Evolutionary conservation across 2,797 vertebrate species (phyloP).

Genomic region (Cygnus olor): DNA sequence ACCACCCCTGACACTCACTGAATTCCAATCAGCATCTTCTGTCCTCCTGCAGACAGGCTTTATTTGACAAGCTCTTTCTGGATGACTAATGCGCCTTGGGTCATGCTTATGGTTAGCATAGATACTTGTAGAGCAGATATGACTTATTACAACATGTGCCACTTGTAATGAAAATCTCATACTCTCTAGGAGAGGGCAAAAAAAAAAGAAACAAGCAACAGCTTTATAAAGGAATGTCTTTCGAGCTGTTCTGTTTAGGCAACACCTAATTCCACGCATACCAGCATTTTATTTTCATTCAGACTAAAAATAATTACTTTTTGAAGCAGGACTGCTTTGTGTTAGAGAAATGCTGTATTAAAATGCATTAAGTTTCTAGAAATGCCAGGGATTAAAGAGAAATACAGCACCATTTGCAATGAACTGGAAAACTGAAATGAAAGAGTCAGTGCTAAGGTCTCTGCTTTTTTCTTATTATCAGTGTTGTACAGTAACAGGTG

Average conservation of each 20-base stretch:
- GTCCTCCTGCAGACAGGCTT: slow-evolving; percentile 12
- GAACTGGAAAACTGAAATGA: slow-evolving; percentile 29
- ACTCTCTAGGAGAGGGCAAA: not conserved
- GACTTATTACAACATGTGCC: slow-evolving; percentile 54
- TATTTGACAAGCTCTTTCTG: slow-evolving; percentile 29
- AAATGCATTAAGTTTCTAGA: not conserved
- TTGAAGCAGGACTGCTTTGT: not conserved
- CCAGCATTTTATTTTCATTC: not conserved
- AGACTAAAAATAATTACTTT: not conserved
- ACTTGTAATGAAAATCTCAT: slow-evolving; percentile 57
- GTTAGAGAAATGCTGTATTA: not conserved
- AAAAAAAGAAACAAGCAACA: slow-evolving; percentile 3
- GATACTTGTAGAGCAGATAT: slow-evolving; percentile 29
- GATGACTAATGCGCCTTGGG: slow-evolving; percentile 35
- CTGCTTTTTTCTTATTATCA: slow-evolving; percentile 32
- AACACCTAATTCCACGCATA: not conserved
- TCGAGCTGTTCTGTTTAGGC: not conserved
- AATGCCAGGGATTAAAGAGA: not conserved
- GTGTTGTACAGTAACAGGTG: slow-evolving; percentile 23
- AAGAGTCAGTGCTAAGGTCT: slow-evolving; percentile 23
- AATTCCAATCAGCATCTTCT: slow-evolving; percentile 7
- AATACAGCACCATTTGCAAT: not conserved
- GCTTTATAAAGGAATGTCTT: slow-evolving; percentile 19
- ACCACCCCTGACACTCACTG: not conserved
- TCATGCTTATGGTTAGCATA: slow-evolving; percentile 23